A percentile compares a stretch with the other conserved stretches of the same genome.
phyloP scores from a whole-genome alignment of 2,888 invertebrate species.

The Acanthococcus lagerstroemiae region DNA sequence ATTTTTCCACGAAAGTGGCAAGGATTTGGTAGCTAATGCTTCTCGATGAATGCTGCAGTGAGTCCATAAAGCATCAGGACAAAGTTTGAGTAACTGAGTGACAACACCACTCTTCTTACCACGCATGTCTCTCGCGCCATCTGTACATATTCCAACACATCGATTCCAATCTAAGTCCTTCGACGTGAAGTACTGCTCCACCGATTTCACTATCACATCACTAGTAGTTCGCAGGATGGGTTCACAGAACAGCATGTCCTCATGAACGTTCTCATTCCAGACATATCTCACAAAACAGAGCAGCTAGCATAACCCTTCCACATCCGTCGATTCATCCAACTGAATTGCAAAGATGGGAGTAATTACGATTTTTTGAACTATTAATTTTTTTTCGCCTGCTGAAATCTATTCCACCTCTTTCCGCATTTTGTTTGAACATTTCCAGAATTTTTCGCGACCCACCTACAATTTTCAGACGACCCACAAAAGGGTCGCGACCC shows the following conservation, averaged over 20 bases:
- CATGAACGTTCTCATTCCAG: too few relatives aligned
- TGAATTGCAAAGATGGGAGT: slow-evolving; percentile 24
- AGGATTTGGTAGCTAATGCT: not conserved
- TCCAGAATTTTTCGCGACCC: too few relatives aligned
- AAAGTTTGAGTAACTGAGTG: slow-evolving; percentile 31
- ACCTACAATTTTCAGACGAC: too few relatives aligned
- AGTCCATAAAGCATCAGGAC: not conserved
- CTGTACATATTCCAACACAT: not conserved
- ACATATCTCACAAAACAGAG: too few relatives aligned
- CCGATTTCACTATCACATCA: slow-evolving; percentile 10
- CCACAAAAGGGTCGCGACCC: too few relatives aligned
- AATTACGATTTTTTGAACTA: slow-evolving; percentile 1
- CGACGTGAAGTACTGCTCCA: not conserved
- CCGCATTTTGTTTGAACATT: too few relatives aligned
- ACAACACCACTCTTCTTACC: not conserved
- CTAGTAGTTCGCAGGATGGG: too few relatives aligned
- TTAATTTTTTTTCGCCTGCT: slow-evolving; percentile 2
- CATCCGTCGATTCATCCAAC: slow-evolving; percentile 19
- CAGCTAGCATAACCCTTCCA: slow-evolving; percentile 2
- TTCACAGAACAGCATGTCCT: too few relatives aligned
- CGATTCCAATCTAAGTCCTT: not conserved
- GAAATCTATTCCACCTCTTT: too few relatives aligned
- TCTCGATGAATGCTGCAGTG: not conserved
- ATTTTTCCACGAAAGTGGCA: not conserved
- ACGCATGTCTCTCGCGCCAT: not conserved